Base-by-base conservation (phyloP, 2,888 invertebrate genomes). In the Sisyra terminalis region DNA sequence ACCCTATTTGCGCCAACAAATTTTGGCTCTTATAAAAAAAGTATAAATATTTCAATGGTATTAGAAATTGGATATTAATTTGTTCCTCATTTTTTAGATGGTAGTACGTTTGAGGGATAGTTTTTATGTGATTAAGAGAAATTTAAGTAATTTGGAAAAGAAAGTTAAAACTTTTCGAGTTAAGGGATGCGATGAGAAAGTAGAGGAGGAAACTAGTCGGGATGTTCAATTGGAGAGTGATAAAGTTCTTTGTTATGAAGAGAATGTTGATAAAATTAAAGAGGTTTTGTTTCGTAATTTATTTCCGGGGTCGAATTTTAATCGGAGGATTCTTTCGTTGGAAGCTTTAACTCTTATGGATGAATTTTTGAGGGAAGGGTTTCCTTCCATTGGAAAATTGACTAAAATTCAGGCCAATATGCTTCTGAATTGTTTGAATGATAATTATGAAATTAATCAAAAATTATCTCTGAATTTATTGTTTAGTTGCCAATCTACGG, bases 371-470 rank as follows among this genome's bases (percentile, higher is more conserved):
- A 40, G 57, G 4, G 49, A 50, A 2, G 50, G 58, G 29, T 45
- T 54, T 39, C 42, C 15, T 13, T 10, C 7, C 3, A 3, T 32
- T 32, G 11, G 18, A 13, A 29, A 34, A 5, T 67, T 67, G 64
- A 58, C 53, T 5, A 47, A 57, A 3, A 52, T 59, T 2, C 55
- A 69, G 44, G 63, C 67, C 2, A 63, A 65, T 5, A 60, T 59
- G 29, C 51, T 77, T n/a, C 57, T 74, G 29, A 51, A 63, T 1
- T 69, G 69, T 42, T 55, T 85, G n/a, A 64, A 69, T 17, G 88
- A 89, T 55, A 75, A 78, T 8, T 89, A 84, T 51, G 88, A 88
- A 56, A 64, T 64, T 7, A 88, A 86, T 56, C 86, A 88, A 56
- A 65, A 64, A 1, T 57, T 78, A 43, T 75, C 79, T 0, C 62